Percentiles rank a stretch among this genome's conserved stretches.
Evolutionary conservation across 2,888 invertebrate genomes (phyloP).

Genomic region (Acleris literana): DNA sequence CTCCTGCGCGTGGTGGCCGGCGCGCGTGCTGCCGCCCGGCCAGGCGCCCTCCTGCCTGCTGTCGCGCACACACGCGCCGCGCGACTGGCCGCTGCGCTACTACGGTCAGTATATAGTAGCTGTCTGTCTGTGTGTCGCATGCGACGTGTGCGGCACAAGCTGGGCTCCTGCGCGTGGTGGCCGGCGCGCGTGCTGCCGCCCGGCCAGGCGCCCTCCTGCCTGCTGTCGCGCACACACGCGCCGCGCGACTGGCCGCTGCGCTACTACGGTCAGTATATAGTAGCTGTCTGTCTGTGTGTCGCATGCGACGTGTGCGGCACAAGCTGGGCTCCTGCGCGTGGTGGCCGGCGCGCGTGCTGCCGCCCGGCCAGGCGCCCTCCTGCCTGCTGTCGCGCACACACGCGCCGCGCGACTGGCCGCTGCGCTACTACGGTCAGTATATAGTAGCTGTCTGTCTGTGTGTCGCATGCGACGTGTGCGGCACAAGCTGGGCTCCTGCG

Average conservation of each 20-base stretch:
- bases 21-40: constrained; percentile 68
- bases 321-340: constrained; percentile 61
- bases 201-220: constrained; percentile 64
- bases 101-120: constrained; percentile 39
- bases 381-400: constrained; percentile 62
- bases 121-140: constrained; percentile 42
- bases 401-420: constrained; percentile 64
- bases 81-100: constrained; percentile 67
- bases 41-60: constrained; percentile 65
- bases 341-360: constrained; percentile 61
- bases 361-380: constrained; percentile 65
- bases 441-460: background rate
- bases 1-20: constrained; percentile 45
- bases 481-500: constrained; percentile 70
- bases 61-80: constrained; percentile 52
- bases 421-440: constrained; percentile 49
- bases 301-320: constrained; percentile 77
- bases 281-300: background rate
- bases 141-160: constrained; percentile 78
- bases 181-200: constrained; percentile 69
- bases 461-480: constrained; percentile 71
- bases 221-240: constrained; percentile 57
- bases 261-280: constrained; percentile 44
- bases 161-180: constrained; percentile 53
- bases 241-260: constrained; percentile 67